Evolutionary conservation across 2,113 vertebrate genomes (phyloP).

Genomic region (Mobula hypostoma): DNA sequence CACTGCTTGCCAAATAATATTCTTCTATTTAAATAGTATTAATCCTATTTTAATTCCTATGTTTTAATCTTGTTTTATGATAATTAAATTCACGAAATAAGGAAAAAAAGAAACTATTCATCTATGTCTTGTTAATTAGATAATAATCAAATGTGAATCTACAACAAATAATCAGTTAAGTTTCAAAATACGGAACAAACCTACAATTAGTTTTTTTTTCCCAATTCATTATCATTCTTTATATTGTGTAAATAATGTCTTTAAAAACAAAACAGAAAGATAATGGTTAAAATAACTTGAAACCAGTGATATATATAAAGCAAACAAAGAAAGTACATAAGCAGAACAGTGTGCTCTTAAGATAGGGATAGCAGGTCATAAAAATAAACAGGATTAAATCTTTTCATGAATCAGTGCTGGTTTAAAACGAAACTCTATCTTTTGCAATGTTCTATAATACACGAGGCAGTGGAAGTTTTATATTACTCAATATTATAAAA

Average conservation of each 20-base stretch:
- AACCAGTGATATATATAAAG: background rate
- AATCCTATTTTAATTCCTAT: background rate
- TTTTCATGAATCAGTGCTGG: background rate
- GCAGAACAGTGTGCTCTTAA: background rate
- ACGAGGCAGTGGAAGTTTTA: background rate
- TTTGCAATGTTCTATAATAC: background rate
- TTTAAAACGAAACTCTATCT: background rate
- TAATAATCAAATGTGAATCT: background rate
- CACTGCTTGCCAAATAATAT: background rate
- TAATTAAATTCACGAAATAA: background rate
- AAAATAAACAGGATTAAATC: conserved; percentile 1
- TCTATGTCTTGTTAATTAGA: background rate
- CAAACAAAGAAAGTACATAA: background rate
- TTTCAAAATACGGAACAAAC: background rate
- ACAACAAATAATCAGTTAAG: background rate
- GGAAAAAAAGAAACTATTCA: background rate
- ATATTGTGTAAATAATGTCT: background rate
- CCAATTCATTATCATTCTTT: no score
- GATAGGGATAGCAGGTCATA: background rate
- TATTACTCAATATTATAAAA: background rate
- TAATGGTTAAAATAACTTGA: background rate
- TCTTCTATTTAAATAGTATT: conserved; percentile 2
- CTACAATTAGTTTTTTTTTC: background rate
- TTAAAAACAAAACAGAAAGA: background rate
- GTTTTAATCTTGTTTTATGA: background rate